A percentile compares a stretch with the other conserved stretches of the same genome.
Conservation (phyloP, 2,797 vertebrate genomes). For the Artibeus jamaicensis region DNA sequence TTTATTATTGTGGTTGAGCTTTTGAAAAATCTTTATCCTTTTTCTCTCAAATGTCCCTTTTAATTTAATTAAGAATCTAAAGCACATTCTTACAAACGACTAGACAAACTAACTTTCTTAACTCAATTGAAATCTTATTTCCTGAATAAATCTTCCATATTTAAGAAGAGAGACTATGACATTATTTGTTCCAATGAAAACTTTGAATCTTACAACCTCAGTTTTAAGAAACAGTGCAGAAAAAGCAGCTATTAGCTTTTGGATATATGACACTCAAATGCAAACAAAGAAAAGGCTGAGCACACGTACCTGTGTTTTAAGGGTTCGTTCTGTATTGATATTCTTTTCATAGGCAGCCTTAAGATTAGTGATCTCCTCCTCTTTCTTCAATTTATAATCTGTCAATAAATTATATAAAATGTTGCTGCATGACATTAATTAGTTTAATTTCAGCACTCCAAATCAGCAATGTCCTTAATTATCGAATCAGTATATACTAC, state of each 20-base stretch:
- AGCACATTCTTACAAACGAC: background rate
- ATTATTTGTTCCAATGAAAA: conserved; percentile 45
- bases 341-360: conserved; percentile 92
- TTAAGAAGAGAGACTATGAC: background rate
- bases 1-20: background rate
- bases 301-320: conserved; percentile 94
- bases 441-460: conserved; percentile 47
- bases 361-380: conserved; percentile 89
- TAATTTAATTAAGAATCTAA: background rate
- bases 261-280: conserved; percentile 17
- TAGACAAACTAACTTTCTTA: background rate
- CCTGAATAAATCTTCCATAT: background rate
- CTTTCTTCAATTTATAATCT: conserved; percentile 90
- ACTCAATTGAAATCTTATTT: background rate
- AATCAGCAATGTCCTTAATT: conserved; percentile 49
- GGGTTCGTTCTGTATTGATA: conserved; percentile 92
- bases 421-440: conserved; percentile 52
- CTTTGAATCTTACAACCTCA: background rate
- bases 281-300: conserved; percentile 10
- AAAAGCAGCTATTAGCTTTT: conserved; percentile 18
- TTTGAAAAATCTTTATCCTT: background rate
- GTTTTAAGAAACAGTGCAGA: conserved; percentile 16
- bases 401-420: conserved; percentile 65
- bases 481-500: background rate
- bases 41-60: background rate